phyloP scores from a whole-genome alignment of 2,113 vertebrate genomes.

The Donacobius atricapilla region DNA sequence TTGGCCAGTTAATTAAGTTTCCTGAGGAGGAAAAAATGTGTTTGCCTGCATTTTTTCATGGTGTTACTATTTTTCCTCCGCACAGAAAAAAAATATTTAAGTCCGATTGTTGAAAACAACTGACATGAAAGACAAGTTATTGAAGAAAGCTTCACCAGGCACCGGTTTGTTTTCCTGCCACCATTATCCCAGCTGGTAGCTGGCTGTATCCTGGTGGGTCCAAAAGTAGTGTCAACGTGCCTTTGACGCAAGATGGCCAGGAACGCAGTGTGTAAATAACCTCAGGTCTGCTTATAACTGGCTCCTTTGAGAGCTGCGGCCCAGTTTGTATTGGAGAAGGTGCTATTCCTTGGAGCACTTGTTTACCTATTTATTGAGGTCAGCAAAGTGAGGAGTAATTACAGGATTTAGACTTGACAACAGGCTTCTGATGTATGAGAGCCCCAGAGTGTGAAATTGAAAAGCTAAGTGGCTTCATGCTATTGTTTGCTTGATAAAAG shows the following conservation, averaged over 20 bases:
- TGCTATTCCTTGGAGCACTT: conserved; percentile 21
- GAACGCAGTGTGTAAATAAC: conserved; percentile 35
- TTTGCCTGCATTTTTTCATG: background rate
- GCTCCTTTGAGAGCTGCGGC: background rate
- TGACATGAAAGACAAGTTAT: background rate
- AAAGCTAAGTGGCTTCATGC: conserved; percentile 59
- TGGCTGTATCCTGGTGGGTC: background rate
- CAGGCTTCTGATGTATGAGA: conserved; percentile 51
- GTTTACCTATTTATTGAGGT: conserved; percentile 64
- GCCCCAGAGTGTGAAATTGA: conserved; percentile 70
- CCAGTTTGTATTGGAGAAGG: background rate
- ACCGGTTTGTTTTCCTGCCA: background rate
- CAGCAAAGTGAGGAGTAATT: conserved; percentile 57
- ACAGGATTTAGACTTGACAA: conserved; percentile 42
- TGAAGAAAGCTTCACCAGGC: background rate
- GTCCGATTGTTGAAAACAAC: background rate
- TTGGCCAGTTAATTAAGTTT: background rate
- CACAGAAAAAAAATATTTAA: background rate
- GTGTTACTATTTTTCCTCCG: background rate
- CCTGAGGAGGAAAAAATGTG: background rate
- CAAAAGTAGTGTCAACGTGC: background rate
- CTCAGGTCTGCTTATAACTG: background rate
- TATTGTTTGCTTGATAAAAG: conserved; percentile 59
- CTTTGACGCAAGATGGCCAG: background rate
- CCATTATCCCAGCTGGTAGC: background rate